phyloP scores from a whole-genome alignment of 2,888 invertebrate genomes.

The Bembecia ichneumoniformis region DNA sequence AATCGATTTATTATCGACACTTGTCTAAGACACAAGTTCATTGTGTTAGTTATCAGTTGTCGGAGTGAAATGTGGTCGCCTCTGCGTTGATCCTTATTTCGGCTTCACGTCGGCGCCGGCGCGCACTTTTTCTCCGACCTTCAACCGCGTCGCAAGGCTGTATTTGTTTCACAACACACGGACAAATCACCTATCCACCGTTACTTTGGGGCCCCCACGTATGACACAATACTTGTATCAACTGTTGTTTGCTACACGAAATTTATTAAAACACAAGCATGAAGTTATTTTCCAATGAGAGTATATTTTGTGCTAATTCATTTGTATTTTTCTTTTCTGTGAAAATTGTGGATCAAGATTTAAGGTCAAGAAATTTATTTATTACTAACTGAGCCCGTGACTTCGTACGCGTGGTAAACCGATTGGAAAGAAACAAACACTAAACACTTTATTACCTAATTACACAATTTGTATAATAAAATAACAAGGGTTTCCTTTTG shows the following conservation, averaged over 20 bases:
- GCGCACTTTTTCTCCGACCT: constrained; percentile 51
- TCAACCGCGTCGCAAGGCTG: constrained; percentile 59
- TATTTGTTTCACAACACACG: constrained; percentile 51
- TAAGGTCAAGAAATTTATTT: too few relatives aligned
- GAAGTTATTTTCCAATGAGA: too few relatives aligned
- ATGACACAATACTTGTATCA: constrained; percentile 2
- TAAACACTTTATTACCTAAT: too few relatives aligned
- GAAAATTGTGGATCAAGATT: too few relatives aligned
- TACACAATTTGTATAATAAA: too few relatives aligned
- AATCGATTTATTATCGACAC: background rate
- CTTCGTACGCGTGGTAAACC: too few relatives aligned
- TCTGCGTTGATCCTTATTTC: constrained; percentile 38
- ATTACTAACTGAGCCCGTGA: too few relatives aligned
- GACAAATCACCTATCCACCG: constrained; percentile 30
- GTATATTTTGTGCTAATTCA: too few relatives aligned
- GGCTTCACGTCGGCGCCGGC: constrained; percentile 29
- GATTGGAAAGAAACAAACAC: too few relatives aligned
- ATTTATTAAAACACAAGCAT: too few relatives aligned
- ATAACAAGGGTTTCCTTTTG: too few relatives aligned
- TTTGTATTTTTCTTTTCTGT: too few relatives aligned
- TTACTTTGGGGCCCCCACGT: constrained; percentile 26
- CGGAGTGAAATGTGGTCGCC: constrained; percentile 20
- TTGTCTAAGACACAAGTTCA: constrained; percentile 5
- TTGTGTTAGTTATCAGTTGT: constrained; percentile 38
- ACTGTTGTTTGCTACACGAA: background rate